phyloP scores from a whole-genome alignment of 2,113 vertebrate species.

The Bagarius yarrelli region DNA sequence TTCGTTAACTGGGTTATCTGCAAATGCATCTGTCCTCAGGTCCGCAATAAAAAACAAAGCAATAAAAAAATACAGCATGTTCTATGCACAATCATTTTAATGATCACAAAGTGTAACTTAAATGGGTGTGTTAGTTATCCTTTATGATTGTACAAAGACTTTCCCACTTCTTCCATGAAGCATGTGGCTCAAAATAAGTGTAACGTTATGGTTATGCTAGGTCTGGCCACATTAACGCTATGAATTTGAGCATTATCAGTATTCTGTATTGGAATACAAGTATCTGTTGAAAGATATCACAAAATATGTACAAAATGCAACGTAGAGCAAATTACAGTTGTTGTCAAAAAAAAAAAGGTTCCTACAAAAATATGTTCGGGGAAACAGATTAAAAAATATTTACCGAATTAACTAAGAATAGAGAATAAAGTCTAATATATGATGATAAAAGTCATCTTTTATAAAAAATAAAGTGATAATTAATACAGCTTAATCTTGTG shows the following conservation, averaged over 20 bases:
- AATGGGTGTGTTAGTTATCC: neutral
- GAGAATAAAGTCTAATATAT: neutral
- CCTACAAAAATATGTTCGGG: neutral
- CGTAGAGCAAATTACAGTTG: neutral
- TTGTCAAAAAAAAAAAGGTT: no score
- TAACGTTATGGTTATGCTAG: slow-evolving; percentile 75
- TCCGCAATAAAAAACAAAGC: neutral
- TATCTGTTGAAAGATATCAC: neutral
- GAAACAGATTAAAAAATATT: neutral
- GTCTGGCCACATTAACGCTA: neutral
- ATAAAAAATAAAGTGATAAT: no score
- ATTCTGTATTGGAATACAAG: neutral
- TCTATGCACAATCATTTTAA: neutral
- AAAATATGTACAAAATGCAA: neutral
- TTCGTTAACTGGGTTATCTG: slow-evolving; percentile 82
- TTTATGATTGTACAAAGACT: slow-evolving; percentile 36
- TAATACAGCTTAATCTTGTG: no score
- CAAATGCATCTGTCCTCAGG: slow-evolving; percentile 44
- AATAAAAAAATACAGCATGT: neutral
- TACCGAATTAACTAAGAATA: neutral
- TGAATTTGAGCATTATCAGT: neutral
- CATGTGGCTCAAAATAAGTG: slow-evolving; percentile 66
- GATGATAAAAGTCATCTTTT: neutral
- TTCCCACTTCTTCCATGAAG: slow-evolving; percentile 66
- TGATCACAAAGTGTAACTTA: no score